Percentiles rank a stretch among this genome's conserved stretches.
Evolutionary conservation across 2,797 vertebrate species (phyloP).

Genomic region (Leptodactylus fallax): DNA sequence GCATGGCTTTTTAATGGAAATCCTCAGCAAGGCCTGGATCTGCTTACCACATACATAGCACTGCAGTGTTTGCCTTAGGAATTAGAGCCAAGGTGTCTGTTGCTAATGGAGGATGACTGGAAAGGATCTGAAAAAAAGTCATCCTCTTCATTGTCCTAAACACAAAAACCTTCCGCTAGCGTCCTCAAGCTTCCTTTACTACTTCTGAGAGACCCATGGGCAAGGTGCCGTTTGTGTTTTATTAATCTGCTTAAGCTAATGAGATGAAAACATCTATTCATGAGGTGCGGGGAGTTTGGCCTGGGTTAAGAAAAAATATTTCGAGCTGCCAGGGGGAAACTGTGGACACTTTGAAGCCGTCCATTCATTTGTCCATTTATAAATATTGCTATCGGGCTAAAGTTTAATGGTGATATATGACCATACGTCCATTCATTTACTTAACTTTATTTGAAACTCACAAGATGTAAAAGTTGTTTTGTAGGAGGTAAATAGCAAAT

Average conservation of each 20-base stretch:
- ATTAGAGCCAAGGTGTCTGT: constrained; percentile 74
- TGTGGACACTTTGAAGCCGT: constrained; percentile 20
- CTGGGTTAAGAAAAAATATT: constrained; percentile 27
- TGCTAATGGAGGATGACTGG: constrained; percentile 83
- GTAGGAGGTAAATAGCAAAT: not conserved
- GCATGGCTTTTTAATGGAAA: constrained; percentile 59
- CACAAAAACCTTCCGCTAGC: constrained; percentile 87
- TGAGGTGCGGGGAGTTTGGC: constrained; percentile 69
- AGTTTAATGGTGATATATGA: constrained; percentile 43
- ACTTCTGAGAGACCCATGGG: constrained; percentile 77
- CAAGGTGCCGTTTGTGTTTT: constrained; percentile 86
- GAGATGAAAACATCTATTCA: constrained; percentile 92
- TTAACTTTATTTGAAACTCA: not conserved
- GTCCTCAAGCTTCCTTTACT: constrained; percentile 80
- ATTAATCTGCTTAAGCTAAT: constrained; percentile 97
- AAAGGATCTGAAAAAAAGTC: constrained; percentile 89
- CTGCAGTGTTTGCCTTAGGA: constrained; percentile 67
- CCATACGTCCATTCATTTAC: constrained; percentile 7
- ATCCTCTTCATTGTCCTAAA: constrained; percentile 86
- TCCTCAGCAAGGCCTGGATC: constrained; percentile 62
- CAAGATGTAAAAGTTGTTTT: not conserved
- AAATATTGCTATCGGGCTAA: constrained; percentile 48
- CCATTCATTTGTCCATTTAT: constrained; percentile 41
- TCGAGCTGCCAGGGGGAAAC: constrained; percentile 15
- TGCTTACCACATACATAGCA: constrained; percentile 66